phyloP scores from a whole-genome alignment of 2,113 vertebrate species.

The Andinoacara biseriatus region DNA sequence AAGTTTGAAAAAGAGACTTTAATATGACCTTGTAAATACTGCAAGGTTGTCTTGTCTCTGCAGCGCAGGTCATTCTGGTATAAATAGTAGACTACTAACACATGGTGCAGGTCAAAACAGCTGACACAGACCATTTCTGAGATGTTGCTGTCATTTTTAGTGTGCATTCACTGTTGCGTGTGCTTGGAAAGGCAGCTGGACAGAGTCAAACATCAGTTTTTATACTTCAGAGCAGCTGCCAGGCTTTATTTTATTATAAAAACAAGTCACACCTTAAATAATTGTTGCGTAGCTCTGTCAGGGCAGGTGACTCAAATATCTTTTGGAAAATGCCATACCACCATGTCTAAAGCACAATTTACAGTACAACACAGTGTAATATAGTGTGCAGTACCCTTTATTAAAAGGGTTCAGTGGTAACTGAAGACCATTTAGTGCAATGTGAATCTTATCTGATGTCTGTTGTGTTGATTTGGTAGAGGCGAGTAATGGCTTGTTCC shows the following conservation, averaged over 20 bases:
- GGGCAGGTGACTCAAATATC: neutral
- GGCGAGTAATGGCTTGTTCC: neutral
- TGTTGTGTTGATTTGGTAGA: neutral
- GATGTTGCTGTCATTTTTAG: conserved; percentile 58
- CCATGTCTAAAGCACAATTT: neutral
- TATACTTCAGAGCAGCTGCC: neutral
- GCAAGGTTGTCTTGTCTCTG: conserved; percentile 56
- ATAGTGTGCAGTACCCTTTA: neutral
- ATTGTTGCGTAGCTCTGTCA: neutral
- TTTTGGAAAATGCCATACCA: neutral
- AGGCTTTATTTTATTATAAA: neutral
- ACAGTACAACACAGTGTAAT: neutral
- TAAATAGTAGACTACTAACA: conserved; percentile 68
- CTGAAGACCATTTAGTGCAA: neutral
- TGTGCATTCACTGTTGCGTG: conserved; percentile 16
- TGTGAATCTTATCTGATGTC: neutral
- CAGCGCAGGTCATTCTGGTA: conserved; percentile 41
- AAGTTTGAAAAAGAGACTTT: conserved; percentile 1
- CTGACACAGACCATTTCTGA: conserved; percentile 50
- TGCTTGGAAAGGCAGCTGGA: neutral
- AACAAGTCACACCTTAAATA: neutral
- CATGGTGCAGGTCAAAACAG: conserved; percentile 58
- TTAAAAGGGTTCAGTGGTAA: neutral
- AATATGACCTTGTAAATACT: conserved; percentile 15
- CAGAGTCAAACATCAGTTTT: conserved; percentile 13